Conservation (phyloP, 23 tunicate species). For the Halocynthia aurantium region DNA sequence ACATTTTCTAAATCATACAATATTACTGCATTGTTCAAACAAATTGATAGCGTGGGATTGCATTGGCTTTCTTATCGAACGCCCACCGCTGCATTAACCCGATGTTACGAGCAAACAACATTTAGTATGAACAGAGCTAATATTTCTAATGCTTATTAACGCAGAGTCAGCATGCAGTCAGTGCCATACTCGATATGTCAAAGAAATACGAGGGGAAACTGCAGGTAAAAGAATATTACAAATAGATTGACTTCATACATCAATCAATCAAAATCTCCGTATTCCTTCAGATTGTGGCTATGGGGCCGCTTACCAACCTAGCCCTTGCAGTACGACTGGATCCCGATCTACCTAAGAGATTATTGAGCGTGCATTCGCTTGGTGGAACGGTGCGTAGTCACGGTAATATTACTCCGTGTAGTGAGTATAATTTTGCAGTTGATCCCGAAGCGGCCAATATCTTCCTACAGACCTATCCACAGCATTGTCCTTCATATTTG, state of each 20-base stretch:
- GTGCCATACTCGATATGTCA: slow-evolving; percentile 47
- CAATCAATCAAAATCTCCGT: not conserved
- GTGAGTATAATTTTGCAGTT: slow-evolving; percentile 66
- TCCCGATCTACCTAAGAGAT: slow-evolving; percentile 50
- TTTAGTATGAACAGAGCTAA: not conserved
- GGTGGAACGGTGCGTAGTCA: slow-evolving; percentile 54
- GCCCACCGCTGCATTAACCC: too few species aligned
- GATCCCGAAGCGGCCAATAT: slow-evolving; percentile 83
- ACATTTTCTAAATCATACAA: too few species aligned
- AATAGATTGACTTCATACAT: not conserved
- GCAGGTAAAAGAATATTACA: not conserved
- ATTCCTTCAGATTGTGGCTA: slow-evolving; percentile 59
- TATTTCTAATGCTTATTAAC: not conserved
- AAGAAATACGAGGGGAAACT: slow-evolving; percentile 49
- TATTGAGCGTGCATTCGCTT: slow-evolving; percentile 34
- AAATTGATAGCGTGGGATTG: too few species aligned
- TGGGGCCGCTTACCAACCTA: slow-evolving; percentile 83
- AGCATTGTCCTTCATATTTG: slow-evolving; percentile 26
- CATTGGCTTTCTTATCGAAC: too few species aligned
- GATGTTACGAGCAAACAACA: too few species aligned
- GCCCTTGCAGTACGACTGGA: slow-evolving; percentile 72
- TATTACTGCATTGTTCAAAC: too few species aligned
- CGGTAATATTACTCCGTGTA: slow-evolving; percentile 70
- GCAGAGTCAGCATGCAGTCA: slow-evolving; percentile 57
- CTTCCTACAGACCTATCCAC: slow-evolving; percentile 19